Percentiles rank a stretch among this genome's conserved stretches.
Conservation (phyloP, 2,888 invertebrate species). For the Nymphalis c-album region DNA sequence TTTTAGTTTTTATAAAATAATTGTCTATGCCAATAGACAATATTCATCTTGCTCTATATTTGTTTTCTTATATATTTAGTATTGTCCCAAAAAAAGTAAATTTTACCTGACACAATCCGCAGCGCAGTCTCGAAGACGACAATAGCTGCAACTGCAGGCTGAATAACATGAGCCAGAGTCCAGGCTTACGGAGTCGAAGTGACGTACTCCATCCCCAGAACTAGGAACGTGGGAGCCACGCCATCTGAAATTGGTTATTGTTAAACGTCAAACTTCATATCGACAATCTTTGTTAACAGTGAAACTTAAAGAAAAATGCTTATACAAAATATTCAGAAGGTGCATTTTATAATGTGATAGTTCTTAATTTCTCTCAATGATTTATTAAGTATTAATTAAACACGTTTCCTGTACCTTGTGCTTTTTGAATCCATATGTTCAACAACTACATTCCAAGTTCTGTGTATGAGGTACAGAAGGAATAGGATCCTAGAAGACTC, state of each 20-base stretch:
- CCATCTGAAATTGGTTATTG: conserved; percentile 61
- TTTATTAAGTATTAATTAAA: no score
- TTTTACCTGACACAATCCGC: conserved; percentile 71
- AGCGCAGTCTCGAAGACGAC: conserved; percentile 76
- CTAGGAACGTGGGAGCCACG: conserved; percentile 72
- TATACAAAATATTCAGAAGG: not conserved
- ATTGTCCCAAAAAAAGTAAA: not conserved
- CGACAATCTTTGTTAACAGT: no score
- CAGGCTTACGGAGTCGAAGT: conserved; percentile 70
- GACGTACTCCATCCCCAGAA: conserved; percentile 57
- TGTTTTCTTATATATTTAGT: no score
- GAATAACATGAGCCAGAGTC: conserved; percentile 82
- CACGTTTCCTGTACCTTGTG: conserved; percentile 58
- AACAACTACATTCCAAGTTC: conserved; percentile 86
- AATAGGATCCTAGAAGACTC: conserved; percentile 84
- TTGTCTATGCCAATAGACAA: no score
- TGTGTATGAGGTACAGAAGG: conserved; percentile 84
- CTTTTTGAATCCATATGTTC: conserved; percentile 82
- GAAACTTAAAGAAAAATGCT: not conserved
- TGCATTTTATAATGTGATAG: no score
- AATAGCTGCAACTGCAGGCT: conserved; percentile 83
- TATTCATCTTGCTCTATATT: no score
- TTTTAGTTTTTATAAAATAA: no score
- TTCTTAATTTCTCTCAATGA: no score
- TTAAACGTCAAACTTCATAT: not conserved